Evolutionary conservation across 2,113 vertebrate species (phyloP).

Genomic region (Nothoprocta pentlandii): DNA sequence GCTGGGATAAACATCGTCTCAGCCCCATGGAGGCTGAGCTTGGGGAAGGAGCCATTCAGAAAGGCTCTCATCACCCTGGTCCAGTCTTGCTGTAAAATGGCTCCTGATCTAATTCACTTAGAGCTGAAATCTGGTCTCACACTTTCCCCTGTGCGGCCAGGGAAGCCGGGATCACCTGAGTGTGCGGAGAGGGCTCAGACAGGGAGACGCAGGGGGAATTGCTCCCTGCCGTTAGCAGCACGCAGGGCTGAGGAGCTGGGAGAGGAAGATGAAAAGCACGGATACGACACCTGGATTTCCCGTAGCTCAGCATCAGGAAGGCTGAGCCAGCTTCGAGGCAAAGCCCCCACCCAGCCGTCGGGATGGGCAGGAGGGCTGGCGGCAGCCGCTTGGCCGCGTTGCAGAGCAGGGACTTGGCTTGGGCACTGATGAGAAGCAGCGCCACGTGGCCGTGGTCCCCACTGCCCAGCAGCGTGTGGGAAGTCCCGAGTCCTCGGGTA

Average conservation of each 20-base stretch:
- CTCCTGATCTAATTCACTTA: slow-evolving; percentile 43
- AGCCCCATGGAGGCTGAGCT: not conserved
- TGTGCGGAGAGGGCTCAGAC: not conserved
- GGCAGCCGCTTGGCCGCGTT: not conserved
- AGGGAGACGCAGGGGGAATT: not conserved
- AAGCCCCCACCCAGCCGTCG: not conserved
- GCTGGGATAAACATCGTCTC: not conserved
- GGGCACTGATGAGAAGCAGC: not conserved
- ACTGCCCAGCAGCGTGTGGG: not conserved
- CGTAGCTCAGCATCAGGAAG: not conserved
- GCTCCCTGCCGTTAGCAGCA: not conserved
- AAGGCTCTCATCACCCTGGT: not conserved
- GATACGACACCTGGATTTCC: not conserved
- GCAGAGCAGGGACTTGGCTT: not conserved
- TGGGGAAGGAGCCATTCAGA: not conserved
- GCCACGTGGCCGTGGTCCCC: not conserved
- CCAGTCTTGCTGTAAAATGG: slow-evolving; percentile 57
- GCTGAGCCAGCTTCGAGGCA: not conserved
- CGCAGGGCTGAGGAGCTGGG: not conserved
- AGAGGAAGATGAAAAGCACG: not conserved
- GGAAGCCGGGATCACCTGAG: not conserved
- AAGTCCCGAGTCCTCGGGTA: not conserved
- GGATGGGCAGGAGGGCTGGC: not conserved
- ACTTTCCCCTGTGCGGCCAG: not conserved
- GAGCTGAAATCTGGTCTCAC: slow-evolving; percentile 5